Base-by-base conservation (phyloP, 2,113 vertebrate species). In the Chloebia gouldiae region DNA sequence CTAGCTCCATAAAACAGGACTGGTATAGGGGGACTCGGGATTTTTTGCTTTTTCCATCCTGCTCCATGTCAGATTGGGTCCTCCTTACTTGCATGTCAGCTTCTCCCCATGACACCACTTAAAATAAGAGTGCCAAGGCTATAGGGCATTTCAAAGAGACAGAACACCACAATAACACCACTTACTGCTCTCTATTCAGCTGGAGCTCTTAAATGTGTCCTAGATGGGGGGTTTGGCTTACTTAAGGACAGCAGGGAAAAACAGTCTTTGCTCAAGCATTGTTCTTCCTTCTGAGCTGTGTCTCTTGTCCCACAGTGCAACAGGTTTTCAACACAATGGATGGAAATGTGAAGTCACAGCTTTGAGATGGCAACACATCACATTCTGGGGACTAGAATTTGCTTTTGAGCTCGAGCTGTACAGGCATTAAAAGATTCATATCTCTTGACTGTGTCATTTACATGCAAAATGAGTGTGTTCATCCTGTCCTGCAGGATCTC, bases 281-380 rank as follows among this genome's bases (percentile, higher is more conserved):
- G 65, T 81, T 96, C 83, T 90, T 88, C 83, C 60, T 82, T 66
- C 86, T 71, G 68, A 94, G 76, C 33, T 69, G 53, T 79, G 64
- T 3, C 51, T 88, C 76, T 86, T 78, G 56, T 83, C 60, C 80
- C 47, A 40, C 51, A 73, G 54, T n/a, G 60, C 10, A 22, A 78
- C 64, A 84, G 91, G 86, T 95, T 95, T 86, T 88, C 7, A 0
- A 57, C 66, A 88, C 57, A 79, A 63, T 56, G 68, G 73, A 75
- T 89, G 77, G 91, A 92, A 97, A 91, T 78, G 69, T 23, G 70
- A 86, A 56, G 39, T 70, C 56, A 31, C 28, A 79, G 65, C 40
- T 92, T 60, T 88, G 61, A 81, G 92, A 81, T 37, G 42, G 60
- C 77, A 90, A 50, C 42, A 30, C 39, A 54, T 66, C 42, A 25